phyloP scores from a whole-genome alignment of 2,797 vertebrate species.

The Schizopygopsis malacanthus region DNA sequence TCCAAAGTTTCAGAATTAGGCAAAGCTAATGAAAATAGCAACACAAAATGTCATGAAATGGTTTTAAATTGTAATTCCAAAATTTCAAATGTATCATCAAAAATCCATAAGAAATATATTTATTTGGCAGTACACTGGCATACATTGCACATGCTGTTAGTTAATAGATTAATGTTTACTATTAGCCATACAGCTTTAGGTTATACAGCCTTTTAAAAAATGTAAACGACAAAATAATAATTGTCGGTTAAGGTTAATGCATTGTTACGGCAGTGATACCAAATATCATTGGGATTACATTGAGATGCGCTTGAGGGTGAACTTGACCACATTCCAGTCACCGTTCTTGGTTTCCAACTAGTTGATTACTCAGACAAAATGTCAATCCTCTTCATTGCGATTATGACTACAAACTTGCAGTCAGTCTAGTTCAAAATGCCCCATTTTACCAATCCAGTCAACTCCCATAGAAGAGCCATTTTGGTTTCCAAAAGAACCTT shows the following conservation, averaged over 20 bases:
- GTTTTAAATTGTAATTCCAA: neutral
- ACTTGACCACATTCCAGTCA: neutral
- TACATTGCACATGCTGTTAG: too few relatives aligned
- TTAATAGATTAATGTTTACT: too few relatives aligned
- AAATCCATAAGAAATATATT: neutral
- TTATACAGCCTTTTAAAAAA: too few relatives aligned
- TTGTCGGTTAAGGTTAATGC: neutral
- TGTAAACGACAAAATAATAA: neutral
- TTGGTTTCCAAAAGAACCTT: neutral
- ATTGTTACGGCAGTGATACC: neutral
- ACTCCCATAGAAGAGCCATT: neutral
- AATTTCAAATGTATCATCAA: neutral
- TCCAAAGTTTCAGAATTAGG: neutral
- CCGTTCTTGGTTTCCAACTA: neutral
- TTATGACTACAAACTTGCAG: too few relatives aligned
- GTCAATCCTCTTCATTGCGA: too few relatives aligned
- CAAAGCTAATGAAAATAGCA: neutral
- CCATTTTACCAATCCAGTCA: too few relatives aligned
- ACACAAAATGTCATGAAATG: neutral
- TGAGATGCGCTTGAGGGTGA: neutral
- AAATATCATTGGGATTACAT: neutral
- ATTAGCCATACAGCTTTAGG: too few relatives aligned
- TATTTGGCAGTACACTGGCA: neutral
- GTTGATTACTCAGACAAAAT: too few relatives aligned
- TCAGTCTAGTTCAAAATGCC: too few relatives aligned